phyloP scores from a whole-genome alignment of 2,113 vertebrate genomes.

The Cheilinus undulatus region DNA sequence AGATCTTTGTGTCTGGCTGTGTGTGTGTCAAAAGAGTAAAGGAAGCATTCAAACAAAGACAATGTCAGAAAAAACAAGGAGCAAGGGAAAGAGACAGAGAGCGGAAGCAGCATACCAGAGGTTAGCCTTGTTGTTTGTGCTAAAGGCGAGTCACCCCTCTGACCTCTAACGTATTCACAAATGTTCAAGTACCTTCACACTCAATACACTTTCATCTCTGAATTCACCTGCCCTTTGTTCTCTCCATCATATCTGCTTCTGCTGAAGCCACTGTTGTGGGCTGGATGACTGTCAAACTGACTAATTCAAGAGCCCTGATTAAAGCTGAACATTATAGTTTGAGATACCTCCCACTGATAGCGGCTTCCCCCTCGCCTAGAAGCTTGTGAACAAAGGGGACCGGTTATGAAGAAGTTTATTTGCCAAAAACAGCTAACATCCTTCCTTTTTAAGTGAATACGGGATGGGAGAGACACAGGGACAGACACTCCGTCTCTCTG shows the following conservation, averaged over 20 bases:
- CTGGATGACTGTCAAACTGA: slow-evolving; percentile 65
- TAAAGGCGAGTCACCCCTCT: slow-evolving; percentile 83
- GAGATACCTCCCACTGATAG: slow-evolving; percentile 82
- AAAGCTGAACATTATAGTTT: slow-evolving; percentile 81
- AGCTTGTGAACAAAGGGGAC: slow-evolving; percentile 79
- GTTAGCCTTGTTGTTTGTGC: slow-evolving; percentile 84
- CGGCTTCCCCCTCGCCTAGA: slow-evolving; percentile 68
- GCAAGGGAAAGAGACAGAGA: slow-evolving; percentile 50
- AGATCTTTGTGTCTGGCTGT: neutral
- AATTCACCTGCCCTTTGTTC: slow-evolving; percentile 73
- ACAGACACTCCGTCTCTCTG: slow-evolving; percentile 80
- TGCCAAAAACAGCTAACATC: slow-evolving; percentile 85
- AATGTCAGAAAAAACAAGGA: slow-evolving; percentile 65
- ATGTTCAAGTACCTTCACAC: slow-evolving; percentile 75
- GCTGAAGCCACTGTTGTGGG: slow-evolving; percentile 58
- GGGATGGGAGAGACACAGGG: slow-evolving; percentile 75
- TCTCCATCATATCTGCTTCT: slow-evolving; percentile 44
- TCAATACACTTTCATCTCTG: slow-evolving; percentile 49
- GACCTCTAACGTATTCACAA: slow-evolving; percentile 89
- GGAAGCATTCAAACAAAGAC: slow-evolving; percentile 57
- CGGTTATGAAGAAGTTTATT: slow-evolving; percentile 78
- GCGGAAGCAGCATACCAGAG: slow-evolving; percentile 86
- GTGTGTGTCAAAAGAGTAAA: slow-evolving; percentile 16
- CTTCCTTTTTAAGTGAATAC: slow-evolving; percentile 82
- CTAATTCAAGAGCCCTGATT: slow-evolving; percentile 73